Evolutionary conservation across 2,888 invertebrate species (phyloP).

Genomic region (Anthrax anthrax): DNA sequence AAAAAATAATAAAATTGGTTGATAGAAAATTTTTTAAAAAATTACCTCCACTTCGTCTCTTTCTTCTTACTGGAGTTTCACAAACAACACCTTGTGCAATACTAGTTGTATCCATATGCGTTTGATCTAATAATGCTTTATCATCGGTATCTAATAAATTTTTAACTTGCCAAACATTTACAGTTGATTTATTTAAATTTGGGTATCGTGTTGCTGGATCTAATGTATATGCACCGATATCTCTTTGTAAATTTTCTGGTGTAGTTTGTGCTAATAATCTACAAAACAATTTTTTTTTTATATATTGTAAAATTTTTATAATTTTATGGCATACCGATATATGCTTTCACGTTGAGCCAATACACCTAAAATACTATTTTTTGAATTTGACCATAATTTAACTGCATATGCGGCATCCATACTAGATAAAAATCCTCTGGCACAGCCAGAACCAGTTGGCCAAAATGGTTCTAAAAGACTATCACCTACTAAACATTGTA

Average conservation of each 20-base stretch:
- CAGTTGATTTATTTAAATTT: constrained; percentile 61
- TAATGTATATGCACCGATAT: constrained; percentile 71
- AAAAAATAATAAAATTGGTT: too few species aligned
- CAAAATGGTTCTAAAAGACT: constrained; percentile 95
- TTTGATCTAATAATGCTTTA: constrained; percentile 40
- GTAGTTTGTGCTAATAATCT: constrained; percentile 75
- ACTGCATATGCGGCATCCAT: constrained; percentile 95
- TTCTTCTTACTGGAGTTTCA: constrained; percentile 38
- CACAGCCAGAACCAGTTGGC: constrained; percentile 98
- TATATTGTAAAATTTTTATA: not conserved
- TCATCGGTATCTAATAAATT: constrained; percentile 60
- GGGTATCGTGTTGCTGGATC: constrained; percentile 80
- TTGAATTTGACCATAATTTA: constrained; percentile 64
- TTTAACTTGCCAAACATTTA: constrained; percentile 61
- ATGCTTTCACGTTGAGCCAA: constrained; percentile 91
- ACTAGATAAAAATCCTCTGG: constrained; percentile 88
- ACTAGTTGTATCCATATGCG: constrained; percentile 35
- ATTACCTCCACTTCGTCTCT: constrained; percentile 30
- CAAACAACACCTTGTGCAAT: constrained; percentile 47
- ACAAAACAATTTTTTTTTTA: not conserved
- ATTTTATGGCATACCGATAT: constrained; percentile 45
- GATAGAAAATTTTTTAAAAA: constrained; percentile 3
- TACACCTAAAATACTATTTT: constrained; percentile 49
- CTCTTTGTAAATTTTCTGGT: constrained; percentile 86
- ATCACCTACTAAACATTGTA: constrained; percentile 90